Base-by-base conservation (phyloP, 2,113 vertebrate species). In the Sialia sialis region DNA sequence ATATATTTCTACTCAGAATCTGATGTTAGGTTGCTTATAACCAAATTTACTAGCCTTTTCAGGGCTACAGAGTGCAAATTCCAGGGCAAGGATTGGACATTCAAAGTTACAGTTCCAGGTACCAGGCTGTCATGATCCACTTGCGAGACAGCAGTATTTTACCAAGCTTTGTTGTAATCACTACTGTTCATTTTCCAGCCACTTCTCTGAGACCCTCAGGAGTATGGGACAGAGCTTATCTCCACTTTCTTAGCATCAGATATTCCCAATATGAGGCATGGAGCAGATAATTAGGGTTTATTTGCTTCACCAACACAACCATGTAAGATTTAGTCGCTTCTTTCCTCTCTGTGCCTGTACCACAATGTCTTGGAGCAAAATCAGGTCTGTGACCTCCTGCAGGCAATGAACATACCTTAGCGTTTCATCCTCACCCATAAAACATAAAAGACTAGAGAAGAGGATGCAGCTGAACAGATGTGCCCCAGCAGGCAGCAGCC, bases 341-440 rank as follows among this genome's bases (percentile, higher is more conserved):
- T 44, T 74, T 70, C 26, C 18, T 49, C 16, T 46, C 32, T 29
- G 32, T 66, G 32, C 48, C 73, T 51, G 16, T 60, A 20, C 34
- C 0, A 0, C 38, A 51, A 52, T 52, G 13, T 46, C 44, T 20
- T 41, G 9, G 32, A 60, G 59, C 17, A 22, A 49, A 73, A 62
- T n/a, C 26, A 30, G 25, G 8, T 41, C 32, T 63, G 34, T 58
- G 48, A 29, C 41, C 62, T 85, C 62, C n/a, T 79, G 26, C 43
- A 58, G 32, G 38, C 8, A 2, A 17, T 41, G 17, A 64, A 43
- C 32, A 27, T 16, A 9, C 0, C 0, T 39, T 32, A 11, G 22
- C 67, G 82, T 30, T 67, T 43, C 26, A 32, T 72, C 62, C 30
- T 80, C 46, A n/a, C 36, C 21, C 27, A 10, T 27, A 41, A 58